A percentile compares a stretch with the other conserved stretches of the same genome.
Conservation (phyloP, 2,113 vertebrate genomes). For the Catharus minimus region DNA sequence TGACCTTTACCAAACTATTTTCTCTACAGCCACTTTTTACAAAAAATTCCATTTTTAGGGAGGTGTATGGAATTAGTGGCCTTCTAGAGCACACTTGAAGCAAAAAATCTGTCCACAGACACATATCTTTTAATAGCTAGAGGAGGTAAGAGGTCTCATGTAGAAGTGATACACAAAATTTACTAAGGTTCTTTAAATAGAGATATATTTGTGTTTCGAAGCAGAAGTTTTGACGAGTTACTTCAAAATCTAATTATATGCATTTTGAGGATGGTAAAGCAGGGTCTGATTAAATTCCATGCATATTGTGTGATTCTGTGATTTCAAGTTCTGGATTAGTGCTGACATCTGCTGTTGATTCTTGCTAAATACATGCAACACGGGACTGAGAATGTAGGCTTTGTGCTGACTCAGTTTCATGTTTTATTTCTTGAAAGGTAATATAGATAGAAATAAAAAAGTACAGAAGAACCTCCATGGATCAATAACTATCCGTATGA, state of each 20-base stretch:
- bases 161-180: background rate
- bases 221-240: background rate
- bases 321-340: conserved; percentile 39
- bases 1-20: background rate
- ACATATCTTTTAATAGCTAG: background rate
- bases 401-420: background rate
- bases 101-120: background rate
- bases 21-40: background rate
- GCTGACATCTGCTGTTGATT: conserved; percentile 64
- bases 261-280: background rate
- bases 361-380: background rate
- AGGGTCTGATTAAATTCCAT: background rate
- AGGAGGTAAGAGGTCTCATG: background rate
- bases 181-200: background rate
- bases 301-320: background rate
- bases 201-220: background rate
- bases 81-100: background rate
- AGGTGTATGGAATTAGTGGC: background rate
- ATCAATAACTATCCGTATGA: background rate
- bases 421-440: background rate
- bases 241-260: background rate
- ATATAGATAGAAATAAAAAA: background rate
- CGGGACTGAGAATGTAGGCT: background rate
- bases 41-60: background rate
- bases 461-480: background rate